Base-by-base conservation (phyloP, 1,140 invertebrate genomes). In the Hestina assimilis region DNA sequence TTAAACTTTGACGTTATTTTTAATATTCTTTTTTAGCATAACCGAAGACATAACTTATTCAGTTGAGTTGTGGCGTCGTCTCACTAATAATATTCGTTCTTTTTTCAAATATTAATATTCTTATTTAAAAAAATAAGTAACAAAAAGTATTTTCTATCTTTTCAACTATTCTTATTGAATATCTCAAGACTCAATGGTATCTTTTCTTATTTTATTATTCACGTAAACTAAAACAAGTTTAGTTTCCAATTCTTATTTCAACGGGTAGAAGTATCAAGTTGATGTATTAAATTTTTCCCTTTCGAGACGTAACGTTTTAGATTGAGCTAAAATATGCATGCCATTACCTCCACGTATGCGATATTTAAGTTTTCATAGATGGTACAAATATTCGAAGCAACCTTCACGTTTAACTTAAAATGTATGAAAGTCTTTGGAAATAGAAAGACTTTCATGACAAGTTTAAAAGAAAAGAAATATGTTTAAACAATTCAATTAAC, bases 241-340 rank as follows among this genome's bases (percentile, higher is more conserved):
- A 47, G 26, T 47, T 33, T 47, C 45, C 21, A 20, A 42, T 29
- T 41, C 8, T 38, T 42, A n/a, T 48, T 29, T 21, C 26, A 31
- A 12, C 11, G 20, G 7, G 33, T 38, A 40, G 23, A 14, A 17
- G 45, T 24, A 38, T 38, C 31, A 24, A 35, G 55, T 50, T 58
- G 55, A 58, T 58, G 40, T 58, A 58, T 58, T 50, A 51, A 43
- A 51, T 58, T 58, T 58, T 58, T 58, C 54, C 23, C 38, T 48
- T 40, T 31, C 46, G 17, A 33, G 55, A 58, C 55, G 55, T 58
- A 40, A 58, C 26, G 46, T 51, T 51, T 58, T 24, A 43, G 45
- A 58, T 42, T 56, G 28, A 29, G 43, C 43, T 57, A 42, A 57
- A 57, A 57, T 57, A 57, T 57, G 35, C 45, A 57, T 57, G 38